phyloP scores from a whole-genome alignment of 2,888 invertebrate genomes.

The Zhuqinia jingwanae region DNA sequence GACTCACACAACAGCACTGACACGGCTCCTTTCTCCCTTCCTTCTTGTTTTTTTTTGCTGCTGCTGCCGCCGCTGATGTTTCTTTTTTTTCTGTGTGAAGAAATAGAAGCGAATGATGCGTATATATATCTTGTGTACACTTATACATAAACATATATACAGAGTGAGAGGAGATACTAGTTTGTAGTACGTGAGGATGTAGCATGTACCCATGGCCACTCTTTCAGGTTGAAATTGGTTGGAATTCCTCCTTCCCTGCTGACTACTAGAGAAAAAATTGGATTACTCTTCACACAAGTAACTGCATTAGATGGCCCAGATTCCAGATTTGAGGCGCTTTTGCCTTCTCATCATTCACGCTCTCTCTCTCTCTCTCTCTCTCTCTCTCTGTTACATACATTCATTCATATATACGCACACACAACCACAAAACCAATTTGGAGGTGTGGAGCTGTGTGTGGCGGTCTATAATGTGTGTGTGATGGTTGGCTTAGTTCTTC shows the following conservation, averaged over 20 bases:
- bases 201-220: slow-evolving; percentile 29
- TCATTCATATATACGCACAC: no score
- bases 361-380: slow-evolving; percentile 52
- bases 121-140: background rate
- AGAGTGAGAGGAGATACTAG: no score
- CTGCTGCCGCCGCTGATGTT: background rate
- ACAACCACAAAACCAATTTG: no score
- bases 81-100: slow-evolving; percentile 4
- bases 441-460: no score
- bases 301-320: slow-evolving; percentile 67
- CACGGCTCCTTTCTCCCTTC: slow-evolving; percentile 43
- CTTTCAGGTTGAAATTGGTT: slow-evolving; percentile 71
- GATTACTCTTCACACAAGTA: slow-evolving; percentile 69
- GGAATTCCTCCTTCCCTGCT: slow-evolving; percentile 65
- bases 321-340: slow-evolving; percentile 65
- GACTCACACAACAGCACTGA: slow-evolving; percentile 55
- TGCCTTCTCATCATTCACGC: slow-evolving; percentile 67
- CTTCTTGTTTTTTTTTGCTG: background rate
- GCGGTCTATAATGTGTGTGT: background rate
- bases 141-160: background rate
- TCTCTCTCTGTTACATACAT: no score
- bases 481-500: slow-evolving; percentile 23
- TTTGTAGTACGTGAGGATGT: background rate
- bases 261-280: slow-evolving; percentile 67
- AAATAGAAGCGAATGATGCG: slow-evolving; percentile 1